Evolutionary conservation across 2,797 vertebrate species (phyloP).

Genomic region (Pseudochromis fuscus): DNA sequence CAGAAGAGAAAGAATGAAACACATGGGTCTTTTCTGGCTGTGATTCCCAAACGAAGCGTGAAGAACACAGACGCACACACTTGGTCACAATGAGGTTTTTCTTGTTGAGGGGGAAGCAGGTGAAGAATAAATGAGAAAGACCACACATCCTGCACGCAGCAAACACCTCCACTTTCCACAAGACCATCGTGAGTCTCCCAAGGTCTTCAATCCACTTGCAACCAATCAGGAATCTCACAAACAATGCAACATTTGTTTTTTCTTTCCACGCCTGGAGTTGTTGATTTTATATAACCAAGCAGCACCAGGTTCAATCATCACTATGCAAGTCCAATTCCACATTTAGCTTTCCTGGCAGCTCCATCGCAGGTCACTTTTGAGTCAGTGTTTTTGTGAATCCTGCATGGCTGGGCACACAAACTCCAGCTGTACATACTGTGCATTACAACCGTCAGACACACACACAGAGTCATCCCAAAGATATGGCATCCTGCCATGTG

Average conservation of each 20-base stretch:
- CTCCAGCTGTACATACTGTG: conserved; percentile 6
- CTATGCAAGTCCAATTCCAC: background rate
- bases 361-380: background rate
- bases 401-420: conserved; percentile 7
- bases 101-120: conserved; percentile 8
- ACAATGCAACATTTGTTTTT: conserved; percentile 38
- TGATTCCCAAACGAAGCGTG: conserved; percentile 73
- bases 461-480: background rate
- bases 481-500: conserved; percentile 29
- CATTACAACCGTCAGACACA: conserved; percentile 26
- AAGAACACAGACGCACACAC: conserved; percentile 70
- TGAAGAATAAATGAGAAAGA: conserved; percentile 18
- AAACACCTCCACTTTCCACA: conserved; percentile 20
- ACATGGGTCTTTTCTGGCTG: conserved; percentile 61
- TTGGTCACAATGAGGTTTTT: conserved; percentile 51
- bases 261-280: background rate
- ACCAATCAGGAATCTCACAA: conserved; percentile 3
- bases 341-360: background rate
- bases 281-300: conserved; percentile 17
- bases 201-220: conserved; percentile 14
- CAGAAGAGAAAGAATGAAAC: conserved; percentile 53
- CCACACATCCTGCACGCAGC: background rate
- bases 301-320: conserved; percentile 27
- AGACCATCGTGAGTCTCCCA: background rate
- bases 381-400: conserved; percentile 33